Base-by-base conservation (phyloP, 1,140 invertebrate species). In the Drosophila nasuta region DNA sequence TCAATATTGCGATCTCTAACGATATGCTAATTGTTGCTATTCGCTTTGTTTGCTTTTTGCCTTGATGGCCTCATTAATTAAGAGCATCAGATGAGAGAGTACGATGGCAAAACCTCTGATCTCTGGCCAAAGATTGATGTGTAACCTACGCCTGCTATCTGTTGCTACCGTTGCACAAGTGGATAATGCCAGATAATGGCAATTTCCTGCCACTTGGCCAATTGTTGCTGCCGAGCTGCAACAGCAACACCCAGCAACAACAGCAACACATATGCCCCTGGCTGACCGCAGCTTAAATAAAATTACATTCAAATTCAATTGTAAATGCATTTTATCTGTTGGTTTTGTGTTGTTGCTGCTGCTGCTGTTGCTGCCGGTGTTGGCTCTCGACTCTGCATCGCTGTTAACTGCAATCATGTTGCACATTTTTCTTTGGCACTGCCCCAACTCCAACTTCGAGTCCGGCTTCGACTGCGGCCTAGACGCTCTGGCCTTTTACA, bases 261-360 rank as follows among this genome's bases (percentile, higher is more conserved):
- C 64, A 56, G 49, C 25, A 28, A 51, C 49, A 30, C 58, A 69
- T 71, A 63, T 63, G 72, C 67, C 81, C 78, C 85, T 79, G 81
- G 82, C 86, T 90, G 86, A 90, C 86, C 86, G 80, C 86, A 90
- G 74, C 86, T 90, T 90, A 90, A 90, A 90, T 91, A 89, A 91
- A 90, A 90, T 90, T 90, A 90, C 87, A 90, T 90, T 90, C 82
- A 90, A 90, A 90, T 90, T 90, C 87, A 90, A 90, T 90, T 90
- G 87, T 90, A 90, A 90, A 90, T 90, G 87, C 87, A 91, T 90
- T 90, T 90, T 90, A 90, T 91, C 87, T 90, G 87, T 90, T 91
- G 89, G 82, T 82, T 87, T 91, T 90, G 60, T 67, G 73, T 30
- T 74, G 33, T 45, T 67, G 68, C 49, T 58, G 65, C 20, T 64